Evolutionary conservation across 2,888 invertebrate species (phyloP), one percentile per base, ranked within the genome.

Genomic region (Oscheius sp.): DNA sequence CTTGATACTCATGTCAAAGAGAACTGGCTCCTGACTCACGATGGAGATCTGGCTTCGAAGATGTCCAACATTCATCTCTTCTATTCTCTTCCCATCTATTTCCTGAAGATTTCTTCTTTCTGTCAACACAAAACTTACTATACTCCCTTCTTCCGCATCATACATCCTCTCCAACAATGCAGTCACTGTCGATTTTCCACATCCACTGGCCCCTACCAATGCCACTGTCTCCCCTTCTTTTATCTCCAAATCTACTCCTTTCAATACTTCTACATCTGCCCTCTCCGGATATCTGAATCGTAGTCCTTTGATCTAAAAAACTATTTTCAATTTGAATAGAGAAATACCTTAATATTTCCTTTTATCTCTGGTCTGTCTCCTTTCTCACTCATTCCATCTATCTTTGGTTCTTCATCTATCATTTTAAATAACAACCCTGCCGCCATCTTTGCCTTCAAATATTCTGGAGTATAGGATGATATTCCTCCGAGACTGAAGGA

Each of bases 141-240:
- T 90, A 33, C 88, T 83, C 12, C 93, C 93, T 2, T 86, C 87
- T 6, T 88, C 87, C 0, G 92, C 91, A 85, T 93, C 93, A 85
- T 94, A 94, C 86, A 93, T 94, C 67, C 94, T 88, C 87, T 93
- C 91, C 0, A 94, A 86, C 4, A 88, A 78, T 28, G 82, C 83
- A 14, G 24, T 26, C 2, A 50, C 88, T 82, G 87, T 86, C n/a
- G 83, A 83, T 76, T 88, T 88, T n/a, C 87, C 87, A 4, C 87
- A 87, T 6, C 87, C 87, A 69, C 85, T 85, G 0, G 87, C 86
- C 0, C 87, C 87, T 9, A 87, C 87, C 45, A 87, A 76, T 8
- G 87, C 87, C 38, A 87, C 80, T 4, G 86, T 82, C 33, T 62
- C 20, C 12, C 62, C 62, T 5, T 62, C 33, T 9, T 41, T 36